Evolutionary conservation across 2,113 vertebrate species (phyloP).

Genomic region (Alligator mississippiensis): DNA sequence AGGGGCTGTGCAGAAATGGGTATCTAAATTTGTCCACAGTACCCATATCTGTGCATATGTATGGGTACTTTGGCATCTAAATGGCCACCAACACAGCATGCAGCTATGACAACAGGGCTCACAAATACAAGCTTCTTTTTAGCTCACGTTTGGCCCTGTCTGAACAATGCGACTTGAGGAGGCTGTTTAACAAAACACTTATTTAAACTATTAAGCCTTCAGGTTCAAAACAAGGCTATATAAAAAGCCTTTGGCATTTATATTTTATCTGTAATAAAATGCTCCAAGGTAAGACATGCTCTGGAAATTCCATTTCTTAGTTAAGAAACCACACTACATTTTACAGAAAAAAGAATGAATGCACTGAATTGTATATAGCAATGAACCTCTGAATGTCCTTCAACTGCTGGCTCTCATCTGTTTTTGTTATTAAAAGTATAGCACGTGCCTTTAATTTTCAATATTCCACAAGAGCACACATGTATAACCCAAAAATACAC

Average conservation of each 20-base stretch:
- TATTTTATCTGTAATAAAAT: background rate
- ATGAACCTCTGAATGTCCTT: background rate
- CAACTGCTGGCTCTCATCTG: background rate
- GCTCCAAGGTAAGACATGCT: background rate
- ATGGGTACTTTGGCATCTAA: background rate
- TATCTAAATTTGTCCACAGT: background rate
- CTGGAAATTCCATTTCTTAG: background rate
- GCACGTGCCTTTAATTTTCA: background rate
- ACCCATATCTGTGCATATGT: rapidly evolving
- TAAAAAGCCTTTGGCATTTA: background rate
- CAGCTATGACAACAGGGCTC: rapidly evolving
- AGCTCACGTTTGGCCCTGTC: background rate
- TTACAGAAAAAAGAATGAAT: background rate
- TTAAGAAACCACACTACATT: background rate
- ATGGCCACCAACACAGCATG: background rate
- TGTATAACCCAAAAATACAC: background rate
- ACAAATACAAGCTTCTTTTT: background rate
- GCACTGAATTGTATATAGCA: background rate
- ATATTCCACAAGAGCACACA: background rate
- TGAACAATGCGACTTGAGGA: background rate
- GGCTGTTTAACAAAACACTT: no score
- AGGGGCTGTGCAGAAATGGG: background rate
- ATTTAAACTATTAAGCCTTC: background rate
- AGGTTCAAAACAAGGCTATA: rapidly evolving
- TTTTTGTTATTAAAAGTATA: background rate